These are phyloP conservation scores for Scleropages formosus DNA, from an alignment of 2,797 vertebrate genomes.

Conservation along the genomic window DNA sequence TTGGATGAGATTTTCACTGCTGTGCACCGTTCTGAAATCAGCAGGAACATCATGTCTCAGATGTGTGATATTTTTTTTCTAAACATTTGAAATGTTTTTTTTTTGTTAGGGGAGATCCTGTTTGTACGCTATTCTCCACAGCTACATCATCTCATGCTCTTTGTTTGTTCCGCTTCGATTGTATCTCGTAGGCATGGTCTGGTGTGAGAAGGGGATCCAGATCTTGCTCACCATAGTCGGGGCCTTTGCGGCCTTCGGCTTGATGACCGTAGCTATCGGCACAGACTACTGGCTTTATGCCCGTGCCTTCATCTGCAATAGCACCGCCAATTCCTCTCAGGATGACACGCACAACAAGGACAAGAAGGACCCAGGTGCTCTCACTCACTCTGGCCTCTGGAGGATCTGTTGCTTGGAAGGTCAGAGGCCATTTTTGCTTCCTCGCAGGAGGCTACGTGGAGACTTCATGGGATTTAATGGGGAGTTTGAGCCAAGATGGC, in stretches of 20 bases:
- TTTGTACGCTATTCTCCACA: not conserved
- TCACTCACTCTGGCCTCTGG: slow-evolving; percentile 92
- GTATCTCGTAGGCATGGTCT: slow-evolving; percentile 75
- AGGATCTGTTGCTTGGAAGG: slow-evolving; percentile 94
- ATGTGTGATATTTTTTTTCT: not conserved
- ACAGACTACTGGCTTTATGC: slow-evolving; percentile 96
- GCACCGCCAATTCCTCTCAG: slow-evolving; percentile 77
- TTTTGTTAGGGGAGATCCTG: not conserved
- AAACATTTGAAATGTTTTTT: not conserved
- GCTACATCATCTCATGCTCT: slow-evolving; percentile 28
- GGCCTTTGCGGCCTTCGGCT: slow-evolving; percentile 89
- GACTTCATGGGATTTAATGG: not conserved
- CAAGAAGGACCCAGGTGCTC: slow-evolving; percentile 87
- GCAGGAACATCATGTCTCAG: no score
- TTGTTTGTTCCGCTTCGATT: slow-evolving; percentile 42
- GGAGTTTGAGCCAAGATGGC: slow-evolving; percentile 26
- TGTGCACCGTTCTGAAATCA: no score
- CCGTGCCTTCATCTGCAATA: slow-evolving; percentile 89
- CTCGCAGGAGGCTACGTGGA: slow-evolving; percentile 4
- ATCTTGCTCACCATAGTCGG: slow-evolving; percentile 89
- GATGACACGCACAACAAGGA: slow-evolving; percentile 82
- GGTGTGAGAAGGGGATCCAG: slow-evolving; percentile 91
- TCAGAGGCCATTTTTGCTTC: slow-evolving; percentile 50
- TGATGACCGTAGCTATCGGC: slow-evolving; percentile 94
- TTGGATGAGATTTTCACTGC: no score